phyloP scores from a whole-genome alignment of 2,888 invertebrate species.

The Eurytoma adleriae region DNA sequence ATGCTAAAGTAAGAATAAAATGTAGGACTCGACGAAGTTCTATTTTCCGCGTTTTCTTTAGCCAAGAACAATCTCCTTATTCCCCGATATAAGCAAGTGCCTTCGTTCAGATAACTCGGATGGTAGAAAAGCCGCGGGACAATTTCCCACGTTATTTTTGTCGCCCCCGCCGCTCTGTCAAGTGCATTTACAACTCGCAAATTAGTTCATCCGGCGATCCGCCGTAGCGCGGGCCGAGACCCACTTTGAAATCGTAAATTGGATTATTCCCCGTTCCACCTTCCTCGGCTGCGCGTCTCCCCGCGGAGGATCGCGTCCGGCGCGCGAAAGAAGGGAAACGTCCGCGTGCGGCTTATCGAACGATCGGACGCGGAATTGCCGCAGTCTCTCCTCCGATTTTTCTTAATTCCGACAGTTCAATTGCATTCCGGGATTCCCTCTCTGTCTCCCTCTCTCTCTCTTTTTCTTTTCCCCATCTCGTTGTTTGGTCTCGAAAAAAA shows the following conservation, averaged over 20 bases:
- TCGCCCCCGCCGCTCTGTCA: neutral
- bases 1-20: too few species aligned
- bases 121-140: too few species aligned
- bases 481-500: conserved; percentile 30
- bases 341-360: conserved; percentile 54
- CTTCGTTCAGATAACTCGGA: too few species aligned
- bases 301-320: conserved; percentile 1
- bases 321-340: conserved; percentile 54
- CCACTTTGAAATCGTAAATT: conserved; percentile 45
- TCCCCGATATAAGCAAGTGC: too few species aligned
- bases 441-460: too few species aligned
- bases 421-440: conserved; percentile 51
- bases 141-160: neutral
- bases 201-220: conserved; percentile 26
- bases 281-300: neutral
- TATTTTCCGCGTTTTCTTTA: too few species aligned
- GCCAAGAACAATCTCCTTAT: too few species aligned
- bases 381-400: conserved; percentile 50
- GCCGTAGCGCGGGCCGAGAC: neutral
- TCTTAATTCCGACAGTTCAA: conserved; percentile 60
- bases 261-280: conserved; percentile 24
- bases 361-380: conserved; percentile 57
- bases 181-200: conserved; percentile 18
- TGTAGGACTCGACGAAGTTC: too few species aligned
- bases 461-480: conserved; percentile 11